phyloP scores from a whole-genome alignment of 2,113 vertebrate genomes.

The Eulemur rufifrons region DNA sequence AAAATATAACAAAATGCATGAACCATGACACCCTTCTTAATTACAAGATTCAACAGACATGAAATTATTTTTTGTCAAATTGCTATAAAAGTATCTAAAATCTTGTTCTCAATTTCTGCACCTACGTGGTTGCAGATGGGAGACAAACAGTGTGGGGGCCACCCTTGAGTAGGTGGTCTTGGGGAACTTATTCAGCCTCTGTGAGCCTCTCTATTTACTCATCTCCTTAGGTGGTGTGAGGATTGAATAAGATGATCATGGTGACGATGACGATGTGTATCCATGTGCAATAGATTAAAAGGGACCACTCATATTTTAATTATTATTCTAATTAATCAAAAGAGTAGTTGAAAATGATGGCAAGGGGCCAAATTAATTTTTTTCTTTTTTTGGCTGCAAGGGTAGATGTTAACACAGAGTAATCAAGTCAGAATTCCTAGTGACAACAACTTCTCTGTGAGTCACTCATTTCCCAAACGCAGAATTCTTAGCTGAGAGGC shows the following conservation, averaged over 20 bases:
- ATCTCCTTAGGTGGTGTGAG: not conserved
- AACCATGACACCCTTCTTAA: not conserved
- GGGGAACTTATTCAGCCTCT: not conserved
- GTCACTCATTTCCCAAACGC: not conserved
- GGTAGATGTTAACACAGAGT: not conserved
- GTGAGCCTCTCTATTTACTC: not conserved
- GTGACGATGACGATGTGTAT: not conserved
- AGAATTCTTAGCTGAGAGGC: not conserved
- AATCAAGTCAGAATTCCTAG: not conserved
- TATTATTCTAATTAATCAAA: not conserved
- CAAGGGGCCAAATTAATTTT: not conserved
- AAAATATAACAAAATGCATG: not conserved
- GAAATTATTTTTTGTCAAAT: not conserved
- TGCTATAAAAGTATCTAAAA: not conserved
- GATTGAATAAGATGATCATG: not conserved
- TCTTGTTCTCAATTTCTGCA: not conserved
- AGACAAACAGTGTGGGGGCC: not conserved
- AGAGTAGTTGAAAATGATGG: not conserved
- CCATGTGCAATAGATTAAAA: not conserved
- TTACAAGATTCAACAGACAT: not conserved
- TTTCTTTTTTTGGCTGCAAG: not conserved
- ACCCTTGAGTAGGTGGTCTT: accelerated
- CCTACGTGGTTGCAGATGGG: not conserved
- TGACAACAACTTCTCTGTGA: not conserved
- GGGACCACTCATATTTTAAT: not conserved